These are phyloP conservation scores for Prietella phreatophila DNA, from an alignment of 2,113 vertebrate species.

Conservation along the genomic window DNA sequence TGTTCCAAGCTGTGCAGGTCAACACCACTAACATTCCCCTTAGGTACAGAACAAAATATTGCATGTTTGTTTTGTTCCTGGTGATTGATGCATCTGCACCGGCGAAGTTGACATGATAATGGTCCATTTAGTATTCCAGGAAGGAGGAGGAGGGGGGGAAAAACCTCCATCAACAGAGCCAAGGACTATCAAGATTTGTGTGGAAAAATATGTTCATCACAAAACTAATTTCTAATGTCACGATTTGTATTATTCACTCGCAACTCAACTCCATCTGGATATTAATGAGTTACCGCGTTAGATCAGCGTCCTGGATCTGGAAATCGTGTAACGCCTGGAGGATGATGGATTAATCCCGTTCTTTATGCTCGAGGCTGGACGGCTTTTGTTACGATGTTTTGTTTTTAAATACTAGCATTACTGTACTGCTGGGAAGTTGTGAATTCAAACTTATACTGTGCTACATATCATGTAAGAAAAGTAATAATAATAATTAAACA, in stretches of 20 bases:
- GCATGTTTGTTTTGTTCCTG: background rate
- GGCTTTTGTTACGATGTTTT: background rate
- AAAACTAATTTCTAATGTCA: background rate
- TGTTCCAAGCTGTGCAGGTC: background rate
- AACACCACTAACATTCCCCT: constrained; percentile 11
- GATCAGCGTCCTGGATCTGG: background rate
- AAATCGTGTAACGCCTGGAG: background rate
- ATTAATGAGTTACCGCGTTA: background rate
- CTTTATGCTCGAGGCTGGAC: background rate
- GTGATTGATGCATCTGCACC: constrained; percentile 14
- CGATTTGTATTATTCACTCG: background rate
- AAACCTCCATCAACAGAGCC: background rate
- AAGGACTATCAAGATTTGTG: background rate
- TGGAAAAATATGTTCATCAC: background rate
- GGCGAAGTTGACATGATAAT: constrained; percentile 20
- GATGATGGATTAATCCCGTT: constrained; percentile 11
- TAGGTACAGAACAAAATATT: constrained; percentile 4
- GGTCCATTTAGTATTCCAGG: constrained; percentile 14
- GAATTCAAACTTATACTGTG: too few species aligned
- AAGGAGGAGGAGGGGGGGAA: background rate
- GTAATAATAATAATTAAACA: too few species aligned
- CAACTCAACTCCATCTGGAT: background rate
- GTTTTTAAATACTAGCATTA: too few species aligned
- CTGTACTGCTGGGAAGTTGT: too few species aligned
- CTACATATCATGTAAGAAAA: too few species aligned